These are phyloP conservation scores for Danionella dracula DNA, from an alignment of 2,797 vertebrate species.

Conservation along the genomic window DNA sequence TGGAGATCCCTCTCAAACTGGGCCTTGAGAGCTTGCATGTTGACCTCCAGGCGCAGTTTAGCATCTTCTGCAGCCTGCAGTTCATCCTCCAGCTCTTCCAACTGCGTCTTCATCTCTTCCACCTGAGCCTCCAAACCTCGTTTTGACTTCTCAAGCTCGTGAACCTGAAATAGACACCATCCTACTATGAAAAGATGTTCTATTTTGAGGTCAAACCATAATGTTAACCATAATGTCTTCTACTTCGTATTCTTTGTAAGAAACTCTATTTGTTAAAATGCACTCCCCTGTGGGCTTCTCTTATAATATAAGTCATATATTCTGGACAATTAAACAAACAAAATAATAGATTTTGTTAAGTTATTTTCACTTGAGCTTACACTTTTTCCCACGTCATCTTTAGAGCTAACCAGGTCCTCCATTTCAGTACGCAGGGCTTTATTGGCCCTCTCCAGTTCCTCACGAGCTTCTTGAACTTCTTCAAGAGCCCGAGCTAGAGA, in stretches of 20 bases:
- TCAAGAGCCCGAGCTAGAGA: conserved; percentile 83
- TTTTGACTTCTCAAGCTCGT: conserved; percentile 91
- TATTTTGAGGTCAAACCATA: no score
- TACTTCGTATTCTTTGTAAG: no score
- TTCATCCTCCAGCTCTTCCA: conserved; percentile 94
- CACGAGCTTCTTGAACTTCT: conserved; percentile 79
- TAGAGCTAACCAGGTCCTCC: conserved; percentile 97
- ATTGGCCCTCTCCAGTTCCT: conserved; percentile 84
- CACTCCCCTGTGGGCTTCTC: no score
- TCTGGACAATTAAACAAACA: no score
- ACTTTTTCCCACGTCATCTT: conserved; percentile 92
- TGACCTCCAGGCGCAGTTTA: conserved; percentile 92
- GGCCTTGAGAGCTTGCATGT: conserved; percentile 84
- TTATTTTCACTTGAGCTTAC: conserved; percentile 76
- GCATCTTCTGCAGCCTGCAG: conserved; percentile 92
- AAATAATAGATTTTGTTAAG: no score
- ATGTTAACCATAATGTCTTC: no score
- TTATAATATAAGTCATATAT: no score
- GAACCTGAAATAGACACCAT: conserved; percentile 83
- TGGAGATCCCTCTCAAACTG: conserved; percentile 91
- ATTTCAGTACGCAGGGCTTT: conserved; percentile 86
- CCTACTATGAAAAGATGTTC: no score
- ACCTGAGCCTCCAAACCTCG: conserved; percentile 85
- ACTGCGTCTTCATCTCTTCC: conserved; percentile 91
- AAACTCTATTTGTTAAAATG: no score